phyloP scores from a whole-genome alignment of 64 coral and sea anemone species.

The Montipora sp. region DNA sequence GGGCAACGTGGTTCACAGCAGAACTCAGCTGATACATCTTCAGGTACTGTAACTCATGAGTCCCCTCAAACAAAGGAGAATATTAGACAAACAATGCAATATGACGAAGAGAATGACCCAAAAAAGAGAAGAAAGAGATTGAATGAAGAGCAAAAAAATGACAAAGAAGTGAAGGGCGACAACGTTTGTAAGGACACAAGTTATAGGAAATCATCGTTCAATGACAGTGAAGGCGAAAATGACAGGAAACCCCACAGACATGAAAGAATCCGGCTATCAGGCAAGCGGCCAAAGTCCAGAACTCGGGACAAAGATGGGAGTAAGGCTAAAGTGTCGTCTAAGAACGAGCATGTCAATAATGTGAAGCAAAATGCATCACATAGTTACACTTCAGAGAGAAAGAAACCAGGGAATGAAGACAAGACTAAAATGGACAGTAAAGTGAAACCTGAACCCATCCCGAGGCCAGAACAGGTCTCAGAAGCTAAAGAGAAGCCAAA shows the following conservation, averaged over 20 bases:
- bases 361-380: background rate
- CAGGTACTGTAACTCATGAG: background rate
- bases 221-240: background rate
- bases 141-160: background rate
- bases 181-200: background rate
- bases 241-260: constrained; percentile 21
- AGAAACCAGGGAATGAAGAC: background rate
- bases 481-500: background rate
- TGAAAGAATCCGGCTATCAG: background rate
- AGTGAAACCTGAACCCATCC: background rate
- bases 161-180: background rate
- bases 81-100: background rate
- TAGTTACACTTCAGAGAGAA: background rate
- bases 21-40: background rate
- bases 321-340: background rate
- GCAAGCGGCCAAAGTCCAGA: background rate
- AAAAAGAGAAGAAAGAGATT: background rate
- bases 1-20: background rate
- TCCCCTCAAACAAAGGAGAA: background rate
- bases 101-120: background rate
- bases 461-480: background rate
- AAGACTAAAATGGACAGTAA: constrained; percentile 1
- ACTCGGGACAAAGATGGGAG: background rate
- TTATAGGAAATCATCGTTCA: background rate
- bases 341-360: constrained; percentile 7